phyloP scores from a whole-genome alignment of 2,888 invertebrate genomes.

The Aspidapion aeneum region DNA sequence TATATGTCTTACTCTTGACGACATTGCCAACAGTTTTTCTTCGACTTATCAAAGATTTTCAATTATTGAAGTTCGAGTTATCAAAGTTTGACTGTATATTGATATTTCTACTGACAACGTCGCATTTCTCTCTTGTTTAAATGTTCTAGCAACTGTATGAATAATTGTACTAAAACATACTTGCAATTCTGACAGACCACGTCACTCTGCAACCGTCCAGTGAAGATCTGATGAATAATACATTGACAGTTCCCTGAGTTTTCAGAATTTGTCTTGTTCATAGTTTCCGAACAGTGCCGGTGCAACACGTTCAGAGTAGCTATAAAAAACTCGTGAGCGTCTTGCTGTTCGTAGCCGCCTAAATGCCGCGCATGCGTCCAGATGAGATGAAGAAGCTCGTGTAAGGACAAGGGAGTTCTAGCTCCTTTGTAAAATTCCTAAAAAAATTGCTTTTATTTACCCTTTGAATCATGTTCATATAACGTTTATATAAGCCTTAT shows the following conservation, averaged over 20 bases:
- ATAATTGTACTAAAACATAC: no score
- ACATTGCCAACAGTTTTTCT: no score
- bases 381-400: constrained; percentile 86
- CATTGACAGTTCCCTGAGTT: constrained; percentile 67
- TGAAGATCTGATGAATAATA: constrained; percentile 97
- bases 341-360: constrained; percentile 96
- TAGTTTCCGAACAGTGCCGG: constrained; percentile 59
- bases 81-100: no score
- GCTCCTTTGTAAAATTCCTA: constrained; percentile 91
- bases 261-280: constrained; percentile 29
- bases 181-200: constrained; percentile 94
- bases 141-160: no score
- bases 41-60: no score
- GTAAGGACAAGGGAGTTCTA: constrained; percentile 82
- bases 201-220: constrained; percentile 93
- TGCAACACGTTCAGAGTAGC: constrained; percentile 92
- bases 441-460: no score
- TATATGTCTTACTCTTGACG: no score
- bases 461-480: no score
- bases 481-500: no score
- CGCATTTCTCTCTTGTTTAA: no score
- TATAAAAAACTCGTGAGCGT: constrained; percentile 98
- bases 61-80: no score
- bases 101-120: no score
- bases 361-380: constrained; percentile 96